Base-by-base conservation (phyloP, 1,140 invertebrate genomes). In the Drosophila athabasca region DNA sequence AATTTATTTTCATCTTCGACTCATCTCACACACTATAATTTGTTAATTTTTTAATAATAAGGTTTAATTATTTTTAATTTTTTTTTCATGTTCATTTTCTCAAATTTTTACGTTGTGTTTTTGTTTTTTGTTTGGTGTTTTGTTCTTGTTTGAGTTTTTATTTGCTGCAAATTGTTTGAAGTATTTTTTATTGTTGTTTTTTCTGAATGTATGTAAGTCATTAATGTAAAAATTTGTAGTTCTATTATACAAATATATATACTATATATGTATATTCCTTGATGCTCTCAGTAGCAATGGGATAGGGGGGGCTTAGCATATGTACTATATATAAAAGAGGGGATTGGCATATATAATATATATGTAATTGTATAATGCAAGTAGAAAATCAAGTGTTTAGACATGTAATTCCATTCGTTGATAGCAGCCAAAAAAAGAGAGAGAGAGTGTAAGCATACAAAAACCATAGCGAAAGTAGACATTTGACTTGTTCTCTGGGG, bases 11-110 rank as follows among this genome's bases (percentile, higher is more conserved):
- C 44, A 66, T 68, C 51, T 39, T 43, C 29, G 39, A 68, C 59
- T 62, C 53, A 29, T 57, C 54, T 80, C 65, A 71, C 68, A 72
- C 72, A 80, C 76, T 85, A 74, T 76, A 79, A 73, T 84, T 84
- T 83, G 70, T 83, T 83, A 79, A 70, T 74, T 74, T 70, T 75
- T 84, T 69, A 67, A 68, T 67, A 76, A 76, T 88, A 87, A 79
- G 84, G 76, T 87, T 88, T 72, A 64, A 60, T 88, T 82, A 78
- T 80, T 66, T 81, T 78, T 79, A 65, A 83, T 89, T 84, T 88
- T 82, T 80, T 66, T 81, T 88, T 83, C 68, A 89, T 89, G 83
- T 88, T 89, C 84, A 88, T 89, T 88, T 88, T 89, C 84, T 88
- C 83, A 89, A 79, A 80, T 83, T 78, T 88, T 79, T 19, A 50